A percentile compares a stretch with the other conserved stretches of the same genome.
Evolutionary conservation across 1,140 invertebrate genomes (phyloP).

Genomic region (Phthorimaea operculella): DNA sequence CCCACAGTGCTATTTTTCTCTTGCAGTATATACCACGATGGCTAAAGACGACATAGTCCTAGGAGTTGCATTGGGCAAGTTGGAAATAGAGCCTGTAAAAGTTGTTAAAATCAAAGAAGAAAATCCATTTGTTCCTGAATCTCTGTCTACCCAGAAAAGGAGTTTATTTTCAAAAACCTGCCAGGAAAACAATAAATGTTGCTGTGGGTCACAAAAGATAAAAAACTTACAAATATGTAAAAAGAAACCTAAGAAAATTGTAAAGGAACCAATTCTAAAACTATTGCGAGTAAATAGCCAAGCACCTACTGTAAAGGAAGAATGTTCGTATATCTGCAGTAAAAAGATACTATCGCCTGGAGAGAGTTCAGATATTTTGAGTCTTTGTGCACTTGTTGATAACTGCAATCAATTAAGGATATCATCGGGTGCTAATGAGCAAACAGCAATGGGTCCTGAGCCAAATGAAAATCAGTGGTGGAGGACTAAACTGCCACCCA

Average conservation of each 20-base stretch:
- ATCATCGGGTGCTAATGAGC: constrained; percentile 30
- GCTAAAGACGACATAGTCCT: constrained; percentile 62
- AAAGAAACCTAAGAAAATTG: constrained; percentile 47
- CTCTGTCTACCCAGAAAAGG: constrained; percentile 21
- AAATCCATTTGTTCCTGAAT: constrained; percentile 40
- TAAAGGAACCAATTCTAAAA: constrained; percentile 57
- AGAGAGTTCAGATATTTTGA: constrained; percentile 32
- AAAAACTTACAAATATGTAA: constrained; percentile 41
- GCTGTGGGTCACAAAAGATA: constrained; percentile 34
- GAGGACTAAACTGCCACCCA: constrained; percentile 29
- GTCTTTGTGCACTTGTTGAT: constrained; percentile 43
- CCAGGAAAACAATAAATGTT: constrained; percentile 33
- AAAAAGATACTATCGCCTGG: constrained; percentile 16
- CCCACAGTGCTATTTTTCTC: neutral
- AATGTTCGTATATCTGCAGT: constrained; percentile 20
- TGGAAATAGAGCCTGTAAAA: constrained; percentile 64
- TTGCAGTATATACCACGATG: constrained; percentile 28
- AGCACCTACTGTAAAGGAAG: constrained; percentile 29
- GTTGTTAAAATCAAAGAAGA: constrained; percentile 31
- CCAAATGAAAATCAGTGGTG: constrained; percentile 43
- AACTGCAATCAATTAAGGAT: constrained; percentile 54
- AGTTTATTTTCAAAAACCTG: constrained; percentile 14
- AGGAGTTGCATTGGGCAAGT: constrained; percentile 58
- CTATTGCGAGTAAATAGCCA: constrained; percentile 30
- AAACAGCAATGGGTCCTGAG: constrained; percentile 16